Conservation (phyloP, 2,797 vertebrate species). For the Chelonia mydas region DNA sequence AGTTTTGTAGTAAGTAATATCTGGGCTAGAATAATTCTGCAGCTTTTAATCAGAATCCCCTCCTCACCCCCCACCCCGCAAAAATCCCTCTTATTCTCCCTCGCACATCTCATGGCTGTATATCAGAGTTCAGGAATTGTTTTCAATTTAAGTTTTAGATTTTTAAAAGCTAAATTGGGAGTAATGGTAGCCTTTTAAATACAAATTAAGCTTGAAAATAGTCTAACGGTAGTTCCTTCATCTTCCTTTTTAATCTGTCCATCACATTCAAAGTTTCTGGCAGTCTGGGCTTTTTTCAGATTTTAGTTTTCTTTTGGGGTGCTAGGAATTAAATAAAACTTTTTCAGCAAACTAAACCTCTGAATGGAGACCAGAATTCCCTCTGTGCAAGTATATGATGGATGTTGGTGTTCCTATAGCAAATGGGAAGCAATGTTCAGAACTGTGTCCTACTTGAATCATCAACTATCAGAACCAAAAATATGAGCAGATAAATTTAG, state of each 20-base stretch:
- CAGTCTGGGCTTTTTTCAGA: neutral
- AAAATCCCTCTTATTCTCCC: accelerated
- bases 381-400: neutral
- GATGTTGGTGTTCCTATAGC: neutral
- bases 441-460: neutral
- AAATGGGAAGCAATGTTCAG: neutral
- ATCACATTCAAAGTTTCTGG: neutral
- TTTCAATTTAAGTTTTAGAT: neutral
- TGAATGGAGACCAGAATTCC: neutral
- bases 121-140: neutral
- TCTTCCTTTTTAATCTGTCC: neutral
- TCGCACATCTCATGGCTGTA: neutral
- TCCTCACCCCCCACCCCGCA: neutral
- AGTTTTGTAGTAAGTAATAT: neutral
- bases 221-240: neutral
- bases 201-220: neutral
- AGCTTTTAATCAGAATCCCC: neutral
- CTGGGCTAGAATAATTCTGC: neutral
- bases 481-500: neutral
- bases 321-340: neutral
- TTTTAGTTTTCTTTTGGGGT: neutral
- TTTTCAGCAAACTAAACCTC: neutral
- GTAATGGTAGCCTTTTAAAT: neutral
- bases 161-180: neutral
- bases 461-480: neutral